phyloP scores from a whole-genome alignment of 2,797 vertebrate genomes.

The Centropyge bicolor region DNA sequence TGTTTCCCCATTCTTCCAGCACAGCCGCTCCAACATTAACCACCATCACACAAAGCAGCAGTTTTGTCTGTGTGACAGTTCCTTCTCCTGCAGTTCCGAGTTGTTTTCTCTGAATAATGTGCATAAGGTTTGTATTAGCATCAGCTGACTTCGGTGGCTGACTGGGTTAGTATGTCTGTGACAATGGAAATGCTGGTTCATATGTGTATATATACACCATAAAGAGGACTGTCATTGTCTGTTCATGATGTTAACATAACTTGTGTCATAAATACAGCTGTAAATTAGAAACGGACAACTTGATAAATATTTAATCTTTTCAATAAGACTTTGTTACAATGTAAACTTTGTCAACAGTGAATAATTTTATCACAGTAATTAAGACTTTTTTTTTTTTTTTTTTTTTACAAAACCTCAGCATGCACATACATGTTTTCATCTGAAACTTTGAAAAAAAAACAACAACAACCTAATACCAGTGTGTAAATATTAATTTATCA shows the following conservation, averaged over 20 bases:
- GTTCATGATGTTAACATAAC: background rate
- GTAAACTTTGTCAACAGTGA: slow-evolving; percentile 67
- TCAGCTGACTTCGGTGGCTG: background rate
- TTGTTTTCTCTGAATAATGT: slow-evolving; percentile 9
- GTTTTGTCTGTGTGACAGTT: background rate
- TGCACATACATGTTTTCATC: too few relatives aligned
- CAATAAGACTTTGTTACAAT: slow-evolving; percentile 54
- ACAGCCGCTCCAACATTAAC: background rate
- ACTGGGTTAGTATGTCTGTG: background rate
- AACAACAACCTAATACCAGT: slow-evolving; percentile 1
- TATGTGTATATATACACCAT: background rate
- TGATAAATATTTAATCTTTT: slow-evolving; percentile 70
- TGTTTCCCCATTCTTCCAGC: background rate
- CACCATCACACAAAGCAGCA: background rate
- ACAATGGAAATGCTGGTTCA: background rate
- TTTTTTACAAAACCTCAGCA: slow-evolving; percentile 21
- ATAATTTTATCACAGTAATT: slow-evolving; percentile 58
- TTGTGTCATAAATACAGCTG: slow-evolving; percentile 4
- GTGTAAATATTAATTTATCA: slow-evolving; percentile 40
- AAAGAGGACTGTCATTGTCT: background rate
- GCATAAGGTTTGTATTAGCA: background rate
- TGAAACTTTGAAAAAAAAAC: slow-evolving; percentile 37
- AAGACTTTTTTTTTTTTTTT: too few relatives aligned
- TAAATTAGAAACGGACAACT: slow-evolving; percentile 13
- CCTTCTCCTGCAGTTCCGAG: background rate